phyloP scores from a whole-genome alignment of 2,113 vertebrate genomes.

The Dipodomys stephensi region DNA sequence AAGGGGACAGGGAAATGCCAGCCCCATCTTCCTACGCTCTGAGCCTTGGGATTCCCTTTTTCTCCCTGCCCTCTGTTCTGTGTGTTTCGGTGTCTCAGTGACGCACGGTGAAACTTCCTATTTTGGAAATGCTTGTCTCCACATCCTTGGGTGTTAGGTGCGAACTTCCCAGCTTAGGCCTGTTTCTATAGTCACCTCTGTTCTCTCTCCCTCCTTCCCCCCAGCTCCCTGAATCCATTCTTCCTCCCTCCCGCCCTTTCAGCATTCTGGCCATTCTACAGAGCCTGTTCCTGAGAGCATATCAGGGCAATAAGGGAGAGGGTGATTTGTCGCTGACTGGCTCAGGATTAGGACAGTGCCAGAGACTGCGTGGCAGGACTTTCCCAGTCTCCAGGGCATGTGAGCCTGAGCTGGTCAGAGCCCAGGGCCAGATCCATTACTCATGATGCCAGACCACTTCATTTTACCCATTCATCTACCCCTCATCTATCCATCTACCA shows the following conservation, averaged over 20 bases:
- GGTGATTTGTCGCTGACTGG: background rate
- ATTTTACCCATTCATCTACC: too few relatives aligned
- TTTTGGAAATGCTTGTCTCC: background rate
- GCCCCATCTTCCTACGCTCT: background rate
- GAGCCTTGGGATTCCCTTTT: background rate
- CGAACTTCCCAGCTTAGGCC: background rate
- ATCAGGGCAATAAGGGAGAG: background rate
- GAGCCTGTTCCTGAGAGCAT: background rate
- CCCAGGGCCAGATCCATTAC: background rate
- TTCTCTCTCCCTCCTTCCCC: too few relatives aligned
- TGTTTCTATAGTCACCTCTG: too few relatives aligned
- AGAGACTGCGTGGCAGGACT: background rate
- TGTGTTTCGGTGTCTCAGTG: background rate
- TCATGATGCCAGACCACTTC: too few relatives aligned
- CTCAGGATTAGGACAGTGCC: background rate
- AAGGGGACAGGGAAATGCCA: background rate
- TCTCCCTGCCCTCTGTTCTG: background rate
- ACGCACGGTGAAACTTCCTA: background rate
- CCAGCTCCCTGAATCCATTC: too few relatives aligned
- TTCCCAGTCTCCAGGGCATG: background rate
- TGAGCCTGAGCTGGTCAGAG: background rate
- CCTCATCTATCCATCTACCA: background rate
- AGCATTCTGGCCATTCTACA: too few relatives aligned
- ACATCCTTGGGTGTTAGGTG: background rate
- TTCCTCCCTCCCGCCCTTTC: too few relatives aligned